phyloP scores from a whole-genome alignment of 2,888 invertebrate genomes.

The Coelopa pilipes region DNA sequence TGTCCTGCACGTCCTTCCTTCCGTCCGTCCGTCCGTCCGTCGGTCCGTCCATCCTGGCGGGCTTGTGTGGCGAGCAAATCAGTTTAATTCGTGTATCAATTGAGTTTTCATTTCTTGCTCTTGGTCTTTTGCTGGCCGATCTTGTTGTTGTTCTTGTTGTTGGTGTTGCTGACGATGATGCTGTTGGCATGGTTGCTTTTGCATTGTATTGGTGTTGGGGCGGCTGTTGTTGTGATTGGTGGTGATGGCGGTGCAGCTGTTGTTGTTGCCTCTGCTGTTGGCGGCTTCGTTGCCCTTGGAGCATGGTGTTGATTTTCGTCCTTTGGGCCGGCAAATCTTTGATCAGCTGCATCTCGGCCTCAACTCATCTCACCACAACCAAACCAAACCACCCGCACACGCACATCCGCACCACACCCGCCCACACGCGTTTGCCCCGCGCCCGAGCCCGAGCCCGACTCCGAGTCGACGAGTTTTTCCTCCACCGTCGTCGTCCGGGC shows the following conservation, averaged over 20 bases:
- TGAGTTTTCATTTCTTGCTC: constrained; percentile 48
- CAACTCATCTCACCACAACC: constrained; percentile 42
- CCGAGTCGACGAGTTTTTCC: no score
- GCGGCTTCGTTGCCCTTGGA: constrained; percentile 31
- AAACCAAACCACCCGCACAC: constrained; percentile 2
- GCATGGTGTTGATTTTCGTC: constrained; percentile 36
- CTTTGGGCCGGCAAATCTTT: constrained; percentile 35
- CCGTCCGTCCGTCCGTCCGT: background rate
- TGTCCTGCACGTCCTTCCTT: background rate
- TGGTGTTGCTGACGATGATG: constrained; percentile 11
- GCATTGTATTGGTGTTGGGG: no score
- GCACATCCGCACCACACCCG: background rate
- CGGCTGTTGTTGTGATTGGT: no score
- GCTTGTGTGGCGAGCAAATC: constrained; percentile 41
- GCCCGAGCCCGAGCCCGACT: no score
- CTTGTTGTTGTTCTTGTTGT: constrained; percentile 32
- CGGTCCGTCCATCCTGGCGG: background rate
- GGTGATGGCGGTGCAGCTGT: no score
- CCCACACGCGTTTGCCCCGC: background rate
- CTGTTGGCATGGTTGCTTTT: constrained; percentile 16
- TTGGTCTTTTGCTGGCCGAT: constrained; percentile 37
- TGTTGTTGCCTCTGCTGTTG: constrained; percentile 15
- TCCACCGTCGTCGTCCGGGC: no score
- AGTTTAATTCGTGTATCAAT: constrained; percentile 51
- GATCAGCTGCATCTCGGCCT: constrained; percentile 27